phyloP scores from a whole-genome alignment of 2,113 vertebrate genomes.

The Pteronura brasiliensis region DNA sequence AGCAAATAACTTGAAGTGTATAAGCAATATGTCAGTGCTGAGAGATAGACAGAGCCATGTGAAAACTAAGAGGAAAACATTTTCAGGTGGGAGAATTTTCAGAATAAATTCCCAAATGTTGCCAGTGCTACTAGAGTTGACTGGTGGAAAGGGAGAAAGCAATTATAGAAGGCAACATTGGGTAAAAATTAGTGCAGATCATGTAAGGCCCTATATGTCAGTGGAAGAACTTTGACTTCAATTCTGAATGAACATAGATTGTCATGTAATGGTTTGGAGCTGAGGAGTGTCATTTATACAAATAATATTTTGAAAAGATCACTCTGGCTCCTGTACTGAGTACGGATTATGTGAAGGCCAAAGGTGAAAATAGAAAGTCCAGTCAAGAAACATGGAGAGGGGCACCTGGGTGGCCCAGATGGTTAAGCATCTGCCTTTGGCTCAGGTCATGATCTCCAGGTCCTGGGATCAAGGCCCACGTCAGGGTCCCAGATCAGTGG shows the following conservation, averaged over 20 bases:
- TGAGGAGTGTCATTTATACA: neutral
- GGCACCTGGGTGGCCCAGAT: too few species aligned
- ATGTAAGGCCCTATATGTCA: neutral
- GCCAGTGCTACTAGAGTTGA: neutral
- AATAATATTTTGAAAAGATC: neutral
- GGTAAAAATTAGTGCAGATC: neutral
- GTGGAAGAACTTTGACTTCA: neutral
- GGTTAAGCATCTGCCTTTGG: too few species aligned
- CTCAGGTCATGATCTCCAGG: too few species aligned
- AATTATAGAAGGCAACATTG: neutral
- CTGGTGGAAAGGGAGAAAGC: neutral
- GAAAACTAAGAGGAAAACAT: neutral
- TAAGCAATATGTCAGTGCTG: neutral
- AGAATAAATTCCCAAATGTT: neutral
- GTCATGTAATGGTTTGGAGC: neutral
- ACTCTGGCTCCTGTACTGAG: neutral
- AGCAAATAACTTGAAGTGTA: neutral
- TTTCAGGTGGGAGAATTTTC: neutral
- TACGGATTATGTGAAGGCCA: neutral
- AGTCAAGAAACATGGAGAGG: neutral
- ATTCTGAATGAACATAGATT: neutral
- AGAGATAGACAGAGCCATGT: neutral
- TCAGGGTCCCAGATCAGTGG: too few species aligned
- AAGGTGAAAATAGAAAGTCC: neutral
- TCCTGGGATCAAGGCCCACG: too few species aligned